Evolutionary conservation across 2,113 vertebrate genomes (phyloP).

Genomic region (Petaurus breviceps): DNA sequence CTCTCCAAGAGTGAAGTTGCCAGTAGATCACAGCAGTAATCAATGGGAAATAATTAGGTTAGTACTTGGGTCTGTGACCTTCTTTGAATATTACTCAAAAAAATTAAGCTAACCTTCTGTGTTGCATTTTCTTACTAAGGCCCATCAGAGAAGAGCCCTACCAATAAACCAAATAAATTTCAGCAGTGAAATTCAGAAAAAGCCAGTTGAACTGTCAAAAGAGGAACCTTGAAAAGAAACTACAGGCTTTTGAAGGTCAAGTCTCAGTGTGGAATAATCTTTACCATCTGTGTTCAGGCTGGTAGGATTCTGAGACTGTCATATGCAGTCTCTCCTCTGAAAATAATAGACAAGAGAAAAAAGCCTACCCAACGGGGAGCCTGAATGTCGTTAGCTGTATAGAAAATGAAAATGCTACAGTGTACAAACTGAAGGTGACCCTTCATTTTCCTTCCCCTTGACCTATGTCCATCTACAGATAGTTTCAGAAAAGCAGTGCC

Average conservation of each 20-base stretch:
- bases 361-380: slow-evolving; percentile 82
- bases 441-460: slow-evolving; percentile 86
- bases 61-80: slow-evolving; percentile 39
- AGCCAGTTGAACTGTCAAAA: slow-evolving; percentile 83
- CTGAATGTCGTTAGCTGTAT: slow-evolving; percentile 82
- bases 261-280: slow-evolving; percentile 86
- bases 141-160: slow-evolving; percentile 66
- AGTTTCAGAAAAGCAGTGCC: slow-evolving; percentile 76
- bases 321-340: slow-evolving; percentile 80
- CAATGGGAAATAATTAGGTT: neutral
- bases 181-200: slow-evolving; percentile 86
- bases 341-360: slow-evolving; percentile 85
- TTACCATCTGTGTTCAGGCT: slow-evolving; percentile 88
- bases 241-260: slow-evolving; percentile 84
- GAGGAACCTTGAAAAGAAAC: slow-evolving; percentile 85
- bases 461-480: slow-evolving; percentile 79
- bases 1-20: slow-evolving; percentile 35
- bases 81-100: slow-evolving; percentile 54
- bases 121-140: slow-evolving; percentile 65
- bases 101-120: slow-evolving; percentile 48
- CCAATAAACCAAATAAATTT: slow-evolving; percentile 69
- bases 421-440: slow-evolving; percentile 86
- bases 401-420: slow-evolving; percentile 85
- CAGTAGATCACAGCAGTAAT: slow-evolving; percentile 16
- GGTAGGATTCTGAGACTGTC: slow-evolving; percentile 84